Percentiles rank a stretch among this genome's conserved stretches.
Evolutionary conservation across 1,140 invertebrate genomes (phyloP).

Genomic region (Ceratosolen fusciceps): DNA sequence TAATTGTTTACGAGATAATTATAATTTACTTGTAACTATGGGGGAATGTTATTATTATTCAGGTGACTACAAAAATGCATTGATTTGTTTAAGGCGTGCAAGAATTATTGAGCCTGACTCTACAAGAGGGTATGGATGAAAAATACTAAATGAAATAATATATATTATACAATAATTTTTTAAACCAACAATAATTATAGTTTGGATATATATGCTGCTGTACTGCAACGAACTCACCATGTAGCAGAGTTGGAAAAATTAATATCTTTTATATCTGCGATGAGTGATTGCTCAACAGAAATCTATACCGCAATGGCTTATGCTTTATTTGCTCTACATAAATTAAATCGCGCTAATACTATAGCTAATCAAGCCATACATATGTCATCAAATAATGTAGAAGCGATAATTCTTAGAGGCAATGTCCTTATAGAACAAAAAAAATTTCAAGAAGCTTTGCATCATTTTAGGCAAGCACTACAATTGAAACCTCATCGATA

Average conservation of each 20-base stretch:
- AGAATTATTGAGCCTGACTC: constrained; percentile 75
- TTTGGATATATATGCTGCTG: constrained; percentile 70
- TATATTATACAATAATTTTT: constrained; percentile 17
- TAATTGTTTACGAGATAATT: constrained; percentile 76
- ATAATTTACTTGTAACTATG: constrained; percentile 76
- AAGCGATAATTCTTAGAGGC: constrained; percentile 81
- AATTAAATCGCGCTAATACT: constrained; percentile 74
- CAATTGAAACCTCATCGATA: constrained; percentile 73
- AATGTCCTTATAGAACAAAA: constrained; percentile 80
- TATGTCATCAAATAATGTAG: constrained; percentile 74
- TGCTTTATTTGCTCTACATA: constrained; percentile 72
- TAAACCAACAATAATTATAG: constrained; percentile 50
- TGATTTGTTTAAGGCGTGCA: constrained; percentile 70
- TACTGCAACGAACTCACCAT: constrained; percentile 69
- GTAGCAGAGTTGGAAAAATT: constrained; percentile 70
- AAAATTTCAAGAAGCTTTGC: constrained; percentile 79
- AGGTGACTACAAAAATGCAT: constrained; percentile 72
- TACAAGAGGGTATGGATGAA: constrained; percentile 65
- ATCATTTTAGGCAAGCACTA: constrained; percentile 82
- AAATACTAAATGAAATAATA: constrained; percentile 11
- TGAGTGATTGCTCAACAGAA: constrained; percentile 72
- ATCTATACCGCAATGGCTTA: constrained; percentile 79
- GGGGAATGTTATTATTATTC: constrained; percentile 79
- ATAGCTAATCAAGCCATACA: constrained; percentile 75
- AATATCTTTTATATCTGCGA: constrained; percentile 63